Conservation (phyloP, 2,113 vertebrate genomes). For the Furnarius figulus region DNA sequence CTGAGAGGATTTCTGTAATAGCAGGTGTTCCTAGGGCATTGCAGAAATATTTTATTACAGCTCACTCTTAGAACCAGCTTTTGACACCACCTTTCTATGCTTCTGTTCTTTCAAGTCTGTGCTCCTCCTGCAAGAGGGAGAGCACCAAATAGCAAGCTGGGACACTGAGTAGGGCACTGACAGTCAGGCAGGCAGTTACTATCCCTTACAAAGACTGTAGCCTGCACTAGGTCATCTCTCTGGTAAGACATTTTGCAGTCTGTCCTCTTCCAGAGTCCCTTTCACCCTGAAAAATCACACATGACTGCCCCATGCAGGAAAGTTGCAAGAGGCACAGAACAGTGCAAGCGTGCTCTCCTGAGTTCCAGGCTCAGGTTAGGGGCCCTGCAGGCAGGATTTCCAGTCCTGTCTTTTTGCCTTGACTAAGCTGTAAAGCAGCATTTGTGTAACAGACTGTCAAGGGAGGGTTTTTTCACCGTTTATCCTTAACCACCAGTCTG, state of each 20-base stretch:
- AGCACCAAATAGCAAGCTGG: neutral
- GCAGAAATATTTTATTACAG: neutral
- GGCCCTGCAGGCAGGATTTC: neutral
- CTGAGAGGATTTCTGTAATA: neutral
- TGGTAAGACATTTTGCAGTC: neutral
- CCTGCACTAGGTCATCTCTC: neutral
- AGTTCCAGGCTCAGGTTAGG: too few species aligned
- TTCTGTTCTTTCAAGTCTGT: neutral
- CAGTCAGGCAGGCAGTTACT: neutral
- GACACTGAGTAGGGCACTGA: neutral
- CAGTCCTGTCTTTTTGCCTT: neutral
- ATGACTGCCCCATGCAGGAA: neutral
- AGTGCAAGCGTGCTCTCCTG: fast-evolving
- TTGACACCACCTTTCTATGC: neutral
- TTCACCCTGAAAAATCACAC: neutral
- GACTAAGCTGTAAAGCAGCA: neutral
- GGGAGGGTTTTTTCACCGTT: neutral
- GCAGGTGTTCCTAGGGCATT: neutral
- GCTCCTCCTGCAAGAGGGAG: neutral
- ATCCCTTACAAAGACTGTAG: fast-evolving
- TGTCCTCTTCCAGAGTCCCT: neutral
- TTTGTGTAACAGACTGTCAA: neutral
- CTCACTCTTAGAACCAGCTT: neutral
- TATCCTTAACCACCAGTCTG: neutral
- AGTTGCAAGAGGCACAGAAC: neutral